Conservation (phyloP, 2,888 invertebrate species). For the Catocala fraxini region DNA sequence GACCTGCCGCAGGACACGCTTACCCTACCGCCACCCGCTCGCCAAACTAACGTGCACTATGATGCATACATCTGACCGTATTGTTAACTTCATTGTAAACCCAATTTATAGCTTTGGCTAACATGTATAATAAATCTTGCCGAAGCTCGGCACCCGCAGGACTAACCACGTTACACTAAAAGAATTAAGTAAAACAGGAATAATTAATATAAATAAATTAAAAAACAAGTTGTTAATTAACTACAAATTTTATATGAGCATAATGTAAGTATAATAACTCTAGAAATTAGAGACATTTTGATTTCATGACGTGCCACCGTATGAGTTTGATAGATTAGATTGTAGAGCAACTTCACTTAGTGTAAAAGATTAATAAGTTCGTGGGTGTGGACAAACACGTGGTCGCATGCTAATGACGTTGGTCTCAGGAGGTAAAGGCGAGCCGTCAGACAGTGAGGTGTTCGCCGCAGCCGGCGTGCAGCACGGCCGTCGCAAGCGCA, state of each 20-base stretch:
- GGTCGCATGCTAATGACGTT: background rate
- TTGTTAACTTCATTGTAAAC: conserved; percentile 38
- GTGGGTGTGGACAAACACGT: conserved; percentile 1
- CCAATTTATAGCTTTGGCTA: conserved; percentile 10
- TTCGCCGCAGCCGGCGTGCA: conserved; percentile 36
- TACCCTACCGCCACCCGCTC: conserved; percentile 59
- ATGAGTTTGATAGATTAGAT: no score
- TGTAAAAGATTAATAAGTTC: background rate
- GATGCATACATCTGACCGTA: conserved; percentile 49
- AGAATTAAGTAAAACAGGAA: background rate
- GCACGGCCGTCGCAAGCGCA: conserved; percentile 46
- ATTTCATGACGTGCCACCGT: no score
- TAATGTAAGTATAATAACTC: no score
- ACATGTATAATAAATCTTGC: background rate
- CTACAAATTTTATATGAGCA: no score
- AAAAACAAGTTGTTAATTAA: no score
- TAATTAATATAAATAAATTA: background rate
- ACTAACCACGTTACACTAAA: background rate
- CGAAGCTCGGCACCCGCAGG: background rate
- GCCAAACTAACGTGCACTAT: conserved; percentile 64
- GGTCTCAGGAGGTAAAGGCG: background rate
- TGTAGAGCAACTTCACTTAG: background rate
- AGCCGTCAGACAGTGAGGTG: conserved; percentile 12
- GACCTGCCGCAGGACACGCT: conserved; percentile 84
- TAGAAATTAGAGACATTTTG: no score